Evolutionary conservation across 2,888 invertebrate genomes (phyloP), one percentile per base, ranked within the genome.

Genomic region (Pardosa pseudoannulata): DNA sequence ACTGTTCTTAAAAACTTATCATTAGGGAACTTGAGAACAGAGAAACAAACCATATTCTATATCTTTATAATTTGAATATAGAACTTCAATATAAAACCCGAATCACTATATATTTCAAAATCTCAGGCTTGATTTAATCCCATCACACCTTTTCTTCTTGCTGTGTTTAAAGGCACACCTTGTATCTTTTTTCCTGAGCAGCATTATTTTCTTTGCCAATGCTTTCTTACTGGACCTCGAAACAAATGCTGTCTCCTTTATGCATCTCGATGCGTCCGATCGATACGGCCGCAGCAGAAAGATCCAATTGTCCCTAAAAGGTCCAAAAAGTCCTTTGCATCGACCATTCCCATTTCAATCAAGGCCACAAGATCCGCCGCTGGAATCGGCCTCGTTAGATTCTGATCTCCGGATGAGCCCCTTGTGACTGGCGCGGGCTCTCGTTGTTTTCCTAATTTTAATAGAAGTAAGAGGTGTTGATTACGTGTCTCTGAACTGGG

Each of bases 401-500:
- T 70, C 72, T 67, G 78, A 85, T 85, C 79, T 46, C 41, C 31
- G 32, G 74, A 86, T 74, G 85, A 64, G 76, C 68, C 85, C 85
- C 85, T 16, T 23, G 74, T 72, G 46, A 50, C 62, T 50, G 65
- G 79, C 79, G 74, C 79, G 79, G 74, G 70, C 79, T 72, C 79
- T 70, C 39, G 65, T 56, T 75, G 79, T 87, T 87, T 86, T 87
- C 80, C 86, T 87, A 87, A 87, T 87, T 87, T 87, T 87, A 87
- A 87, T 87, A 86, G 79, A 86, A 79, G 79, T 76, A 76, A 79
- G 80, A 87, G 86, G 86, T 80, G 86, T 87, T 87, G 86, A 87
- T 87, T 87, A 76, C 86, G 76, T 74, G 75, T 75, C 79, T 73
- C 73, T 19, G 72, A 41, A 62, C 62, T 46, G 46, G 67, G 73